phyloP scores from a whole-genome alignment of 1,140 invertebrate genomes.

The Drusus annulatus region DNA sequence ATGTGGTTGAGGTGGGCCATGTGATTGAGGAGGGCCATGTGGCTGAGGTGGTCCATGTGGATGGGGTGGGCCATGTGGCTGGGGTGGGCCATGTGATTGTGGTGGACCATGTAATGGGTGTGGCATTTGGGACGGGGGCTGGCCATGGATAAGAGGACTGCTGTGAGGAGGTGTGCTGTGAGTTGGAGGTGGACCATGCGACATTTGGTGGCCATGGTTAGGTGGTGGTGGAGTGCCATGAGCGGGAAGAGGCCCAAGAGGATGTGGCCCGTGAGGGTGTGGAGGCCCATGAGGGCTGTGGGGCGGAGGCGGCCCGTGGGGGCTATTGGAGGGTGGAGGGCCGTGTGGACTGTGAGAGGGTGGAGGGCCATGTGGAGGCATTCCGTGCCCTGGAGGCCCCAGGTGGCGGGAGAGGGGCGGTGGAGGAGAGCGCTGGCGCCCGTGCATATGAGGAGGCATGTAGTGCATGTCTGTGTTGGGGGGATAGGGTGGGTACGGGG shows the following conservation, averaged over 20 bases:
- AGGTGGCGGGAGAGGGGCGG: slow-evolving; percentile 6
- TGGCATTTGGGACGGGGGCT: neutral
- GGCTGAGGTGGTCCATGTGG: neutral
- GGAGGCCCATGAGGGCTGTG: slow-evolving; percentile 18
- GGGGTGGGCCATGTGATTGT: slow-evolving; percentile 14
- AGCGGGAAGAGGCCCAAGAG: neutral
- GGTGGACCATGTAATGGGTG: no score
- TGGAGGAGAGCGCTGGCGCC: slow-evolving; percentile 19
- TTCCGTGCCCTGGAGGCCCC: neutral
- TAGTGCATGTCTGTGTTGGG: slow-evolving; percentile 56
- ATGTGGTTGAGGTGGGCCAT: slow-evolving; percentile 12
- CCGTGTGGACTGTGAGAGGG: slow-evolving; percentile 31
- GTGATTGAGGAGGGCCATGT: neutral
- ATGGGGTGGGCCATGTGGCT: neutral
- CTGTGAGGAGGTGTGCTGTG: neutral
- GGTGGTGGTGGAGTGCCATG: slow-evolving; percentile 11
- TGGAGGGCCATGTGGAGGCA: slow-evolving; percentile 13
- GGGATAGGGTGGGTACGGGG: slow-evolving; percentile 67
- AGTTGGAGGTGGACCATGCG: neutral
- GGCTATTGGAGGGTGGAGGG: slow-evolving; percentile 24
- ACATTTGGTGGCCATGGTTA: slow-evolving; percentile 1
- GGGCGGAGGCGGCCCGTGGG: slow-evolving; percentile 12
- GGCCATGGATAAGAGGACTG: slow-evolving; percentile 12
- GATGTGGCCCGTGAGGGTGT: slow-evolving; percentile 16
- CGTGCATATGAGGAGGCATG: slow-evolving; percentile 46